Conservation (phyloP, 2,797 vertebrate genomes). For the Momotus momota region DNA sequence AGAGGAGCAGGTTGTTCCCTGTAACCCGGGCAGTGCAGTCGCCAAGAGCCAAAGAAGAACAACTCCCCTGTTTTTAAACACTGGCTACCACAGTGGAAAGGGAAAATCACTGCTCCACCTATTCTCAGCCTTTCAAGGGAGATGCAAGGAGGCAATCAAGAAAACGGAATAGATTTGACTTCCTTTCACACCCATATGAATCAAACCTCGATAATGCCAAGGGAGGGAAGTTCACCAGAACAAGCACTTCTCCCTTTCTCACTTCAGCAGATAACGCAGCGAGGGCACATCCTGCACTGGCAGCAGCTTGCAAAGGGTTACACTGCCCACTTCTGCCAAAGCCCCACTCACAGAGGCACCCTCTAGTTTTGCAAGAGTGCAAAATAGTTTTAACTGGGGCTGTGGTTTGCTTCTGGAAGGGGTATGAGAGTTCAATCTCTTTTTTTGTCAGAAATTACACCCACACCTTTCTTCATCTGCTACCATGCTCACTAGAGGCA, state of each 20-base stretch:
- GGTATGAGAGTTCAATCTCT: not conserved
- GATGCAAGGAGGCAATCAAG: not conserved
- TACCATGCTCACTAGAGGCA: not conserved
- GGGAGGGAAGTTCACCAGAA: not conserved
- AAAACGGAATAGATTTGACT: not conserved
- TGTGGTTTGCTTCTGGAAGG: not conserved
- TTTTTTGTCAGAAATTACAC: not conserved
- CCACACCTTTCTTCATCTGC: not conserved
- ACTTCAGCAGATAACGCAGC: not conserved
- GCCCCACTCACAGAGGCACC: not conserved
- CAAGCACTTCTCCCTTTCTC: not conserved
- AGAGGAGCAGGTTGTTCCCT: not conserved
- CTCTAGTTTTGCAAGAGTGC: not conserved
- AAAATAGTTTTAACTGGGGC: not conserved
- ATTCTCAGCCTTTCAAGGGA: not conserved
- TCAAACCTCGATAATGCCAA: not conserved
- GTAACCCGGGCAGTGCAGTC: not conserved
- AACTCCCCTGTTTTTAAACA: constrained; percentile 24
- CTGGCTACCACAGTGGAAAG: constrained; percentile 30
- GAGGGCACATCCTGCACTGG: not conserved
- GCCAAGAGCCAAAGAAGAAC: constrained; percentile 17
- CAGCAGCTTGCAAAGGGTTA: not conserved
- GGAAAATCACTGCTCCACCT: constrained; percentile 40
- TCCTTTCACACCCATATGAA: constrained; percentile 46
- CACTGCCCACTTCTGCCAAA: not conserved